Conservation (phyloP, 2,113 vertebrate species). For the Periophthalmus modestus region DNA sequence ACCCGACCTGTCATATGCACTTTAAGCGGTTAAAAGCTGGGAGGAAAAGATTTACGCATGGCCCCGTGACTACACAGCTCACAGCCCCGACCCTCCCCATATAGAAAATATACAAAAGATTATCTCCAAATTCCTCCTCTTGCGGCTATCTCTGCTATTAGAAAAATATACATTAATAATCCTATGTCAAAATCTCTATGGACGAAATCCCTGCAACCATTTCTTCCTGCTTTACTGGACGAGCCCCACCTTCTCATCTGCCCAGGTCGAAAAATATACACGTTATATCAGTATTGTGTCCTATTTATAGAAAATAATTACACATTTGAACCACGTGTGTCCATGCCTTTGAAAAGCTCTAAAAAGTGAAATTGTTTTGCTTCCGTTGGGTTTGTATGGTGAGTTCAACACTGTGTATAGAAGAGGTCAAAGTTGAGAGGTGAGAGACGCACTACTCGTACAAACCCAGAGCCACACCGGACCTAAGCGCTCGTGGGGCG, state of each 20-base stretch:
- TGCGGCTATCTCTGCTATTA: constrained; percentile 70
- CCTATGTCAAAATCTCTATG: constrained; percentile 78
- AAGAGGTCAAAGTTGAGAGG: constrained; percentile 32
- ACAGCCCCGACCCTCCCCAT: constrained; percentile 53
- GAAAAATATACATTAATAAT: constrained; percentile 83
- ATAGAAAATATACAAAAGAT: constrained; percentile 83
- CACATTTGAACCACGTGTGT: constrained; percentile 56
- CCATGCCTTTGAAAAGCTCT: constrained; percentile 49
- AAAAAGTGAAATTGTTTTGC: constrained; percentile 43
- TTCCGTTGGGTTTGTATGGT: constrained; percentile 40
- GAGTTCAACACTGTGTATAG: constrained; percentile 56
- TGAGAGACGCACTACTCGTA: constrained; percentile 48
- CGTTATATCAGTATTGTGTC: constrained; percentile 49
- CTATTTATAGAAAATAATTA: constrained; percentile 70
- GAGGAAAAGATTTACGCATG: constrained; percentile 41
- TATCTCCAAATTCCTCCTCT: constrained; percentile 75
- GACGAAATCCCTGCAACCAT: constrained; percentile 47
- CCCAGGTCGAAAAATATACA: constrained; percentile 75
- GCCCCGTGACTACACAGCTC: constrained; percentile 61
- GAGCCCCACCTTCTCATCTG: constrained; percentile 55
- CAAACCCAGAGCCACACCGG: constrained; percentile 44
- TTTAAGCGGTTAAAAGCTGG: constrained; percentile 45
- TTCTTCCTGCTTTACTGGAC: constrained; percentile 26
- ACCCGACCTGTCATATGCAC: no score
- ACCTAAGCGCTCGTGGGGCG: constrained; percentile 16